These are phyloP conservation scores for Sarcophaga subvicina DNA, from an alignment of 2,888 invertebrate genomes.

Conservation along the genomic window DNA sequence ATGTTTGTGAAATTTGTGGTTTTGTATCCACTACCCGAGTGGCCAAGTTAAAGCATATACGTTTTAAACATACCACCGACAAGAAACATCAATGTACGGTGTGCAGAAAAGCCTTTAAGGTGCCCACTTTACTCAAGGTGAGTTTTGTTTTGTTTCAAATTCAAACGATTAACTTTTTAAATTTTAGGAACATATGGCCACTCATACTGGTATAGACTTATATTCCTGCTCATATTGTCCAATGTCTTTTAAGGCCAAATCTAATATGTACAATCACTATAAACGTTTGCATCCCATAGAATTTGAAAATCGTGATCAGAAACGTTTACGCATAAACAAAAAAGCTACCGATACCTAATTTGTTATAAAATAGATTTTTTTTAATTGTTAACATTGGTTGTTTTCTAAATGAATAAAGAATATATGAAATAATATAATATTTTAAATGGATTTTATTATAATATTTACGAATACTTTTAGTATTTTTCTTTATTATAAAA, in stretches of 20 bases:
- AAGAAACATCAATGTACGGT: slow-evolving; percentile 66
- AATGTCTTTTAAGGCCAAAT: slow-evolving; percentile 78
- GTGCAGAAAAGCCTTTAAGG: slow-evolving; percentile 62
- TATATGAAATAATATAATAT: too few species aligned
- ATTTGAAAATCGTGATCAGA: background rate
- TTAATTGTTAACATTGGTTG: background rate
- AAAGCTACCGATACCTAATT: background rate
- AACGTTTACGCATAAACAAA: background rate
- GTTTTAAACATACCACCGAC: slow-evolving; percentile 63
- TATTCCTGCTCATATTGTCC: slow-evolving; percentile 78
- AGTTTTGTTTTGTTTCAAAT: slow-evolving; percentile 33
- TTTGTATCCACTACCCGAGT: slow-evolving; percentile 59
- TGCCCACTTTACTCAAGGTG: slow-evolving; percentile 65
- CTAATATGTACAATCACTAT: background rate
- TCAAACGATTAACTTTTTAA: background rate
- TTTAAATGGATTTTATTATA: too few species aligned
- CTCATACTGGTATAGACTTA: slow-evolving; percentile 77
- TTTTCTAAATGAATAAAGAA: background rate
- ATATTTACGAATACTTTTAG: too few species aligned
- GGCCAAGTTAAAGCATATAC: slow-evolving; percentile 57
- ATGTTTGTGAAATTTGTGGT: slow-evolving; percentile 64
- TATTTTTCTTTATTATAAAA: too few species aligned
- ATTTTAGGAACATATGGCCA: slow-evolving; percentile 79
- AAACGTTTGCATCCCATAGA: background rate
- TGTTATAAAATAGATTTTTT: background rate